phyloP scores from a whole-genome alignment of 2,888 invertebrate genomes.

The Drosophila rubida region DNA sequence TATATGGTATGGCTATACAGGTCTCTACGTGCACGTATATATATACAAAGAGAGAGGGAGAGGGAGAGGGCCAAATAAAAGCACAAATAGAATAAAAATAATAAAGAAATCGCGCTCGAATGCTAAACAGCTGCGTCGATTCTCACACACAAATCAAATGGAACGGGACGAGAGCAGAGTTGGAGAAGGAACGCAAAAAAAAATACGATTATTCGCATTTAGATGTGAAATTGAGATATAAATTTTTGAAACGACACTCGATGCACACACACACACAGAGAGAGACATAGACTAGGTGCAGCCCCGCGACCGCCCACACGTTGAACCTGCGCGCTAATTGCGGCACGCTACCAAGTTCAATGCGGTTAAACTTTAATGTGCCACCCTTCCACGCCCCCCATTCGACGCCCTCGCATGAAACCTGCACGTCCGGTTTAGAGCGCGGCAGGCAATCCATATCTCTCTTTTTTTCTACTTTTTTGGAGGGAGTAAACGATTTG shows the following conservation, averaged over 20 bases:
- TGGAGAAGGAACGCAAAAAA: constrained; percentile 8
- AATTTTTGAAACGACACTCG: constrained; percentile 76
- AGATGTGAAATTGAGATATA: constrained; percentile 81
- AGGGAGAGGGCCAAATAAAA: constrained; percentile 25
- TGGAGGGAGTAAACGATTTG: constrained; percentile 22
- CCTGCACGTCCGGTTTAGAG: constrained; percentile 23
- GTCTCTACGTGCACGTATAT: neutral
- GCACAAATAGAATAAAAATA: constrained; percentile 35
- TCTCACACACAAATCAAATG: constrained; percentile 78
- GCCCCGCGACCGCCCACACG: constrained; percentile 1
- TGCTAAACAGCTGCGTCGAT: constrained; percentile 74
- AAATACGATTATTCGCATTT: constrained; percentile 80
- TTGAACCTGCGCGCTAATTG: constrained; percentile 28
- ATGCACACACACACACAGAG: constrained; percentile 14
- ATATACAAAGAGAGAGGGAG: too few species aligned
- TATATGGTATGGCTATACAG: neutral
- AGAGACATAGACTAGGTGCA: neutral
- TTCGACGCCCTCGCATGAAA: neutral
- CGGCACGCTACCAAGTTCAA: constrained; percentile 56
- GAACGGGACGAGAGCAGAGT: constrained; percentile 3
- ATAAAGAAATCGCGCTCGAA: constrained; percentile 60
- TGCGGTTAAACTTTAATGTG: constrained; percentile 61
- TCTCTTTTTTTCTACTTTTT: too few species aligned
- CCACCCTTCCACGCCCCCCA: constrained; percentile 12
- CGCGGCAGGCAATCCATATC: constrained; percentile 1